A percentile compares a stretch with the other conserved stretches of the same genome.
Evolutionary conservation across 1,140 invertebrate genomes (phyloP).

Genomic region (Ooceraea biroi): DNA sequence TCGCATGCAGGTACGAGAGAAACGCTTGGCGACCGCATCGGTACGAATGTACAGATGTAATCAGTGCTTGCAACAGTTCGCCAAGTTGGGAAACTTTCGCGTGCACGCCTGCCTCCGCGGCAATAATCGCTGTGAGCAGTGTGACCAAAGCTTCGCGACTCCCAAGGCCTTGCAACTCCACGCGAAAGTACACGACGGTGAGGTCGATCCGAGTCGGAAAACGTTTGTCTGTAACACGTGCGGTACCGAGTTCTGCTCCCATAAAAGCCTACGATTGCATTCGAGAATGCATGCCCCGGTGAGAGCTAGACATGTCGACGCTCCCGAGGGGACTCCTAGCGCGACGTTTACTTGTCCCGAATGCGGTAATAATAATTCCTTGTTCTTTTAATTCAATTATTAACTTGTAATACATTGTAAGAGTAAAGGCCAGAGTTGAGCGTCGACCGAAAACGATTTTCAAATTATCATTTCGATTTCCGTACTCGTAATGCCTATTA

Average conservation of each 20-base stretch:
- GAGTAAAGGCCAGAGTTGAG: neutral
- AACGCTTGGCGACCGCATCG: slow-evolving; percentile 70
- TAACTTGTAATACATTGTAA: slow-evolving; percentile 12
- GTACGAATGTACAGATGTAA: slow-evolving; percentile 82
- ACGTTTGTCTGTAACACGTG: slow-evolving; percentile 88
- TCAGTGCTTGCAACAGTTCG: slow-evolving; percentile 81
- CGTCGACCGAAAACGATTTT: too few species aligned
- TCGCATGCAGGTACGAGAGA: slow-evolving; percentile 78
- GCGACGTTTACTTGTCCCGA: slow-evolving; percentile 82
- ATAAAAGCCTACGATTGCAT: slow-evolving; percentile 90
- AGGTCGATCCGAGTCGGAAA: slow-evolving; percentile 75
- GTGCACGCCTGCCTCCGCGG: slow-evolving; percentile 81
- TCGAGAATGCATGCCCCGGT: slow-evolving; percentile 90
- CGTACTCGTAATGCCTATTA: too few species aligned
- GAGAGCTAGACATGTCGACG: slow-evolving; percentile 87
- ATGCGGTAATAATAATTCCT: slow-evolving; percentile 78
- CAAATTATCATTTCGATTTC: too few species aligned
- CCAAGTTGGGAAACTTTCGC: slow-evolving; percentile 81
- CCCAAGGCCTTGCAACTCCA: slow-evolving; percentile 82
- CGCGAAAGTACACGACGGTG: slow-evolving; percentile 79
- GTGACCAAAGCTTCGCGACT: slow-evolving; percentile 83
- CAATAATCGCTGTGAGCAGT: slow-evolving; percentile 82
- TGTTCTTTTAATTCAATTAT: neutral
- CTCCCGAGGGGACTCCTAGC: slow-evolving; percentile 84
- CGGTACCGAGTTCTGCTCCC: slow-evolving; percentile 89